Evolutionary conservation across 2,888 invertebrate species (phyloP), one percentile per base, ranked within the genome.

Genomic region (Nemurella pictetii): DNA sequence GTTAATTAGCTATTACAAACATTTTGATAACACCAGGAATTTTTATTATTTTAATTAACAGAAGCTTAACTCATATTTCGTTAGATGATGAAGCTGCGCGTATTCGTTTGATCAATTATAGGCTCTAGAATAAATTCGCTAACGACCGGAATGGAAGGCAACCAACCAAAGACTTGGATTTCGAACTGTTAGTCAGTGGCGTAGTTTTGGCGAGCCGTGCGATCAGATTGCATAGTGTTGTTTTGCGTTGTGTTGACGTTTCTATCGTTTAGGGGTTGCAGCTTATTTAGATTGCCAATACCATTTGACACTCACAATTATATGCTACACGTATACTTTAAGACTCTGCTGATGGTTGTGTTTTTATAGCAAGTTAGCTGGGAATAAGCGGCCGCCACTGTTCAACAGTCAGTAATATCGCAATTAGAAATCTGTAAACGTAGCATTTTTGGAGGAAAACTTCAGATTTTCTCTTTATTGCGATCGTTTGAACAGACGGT

Each of bases 1-100:
- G 78, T 78, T 78, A 78, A 78, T 78, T 78, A 78, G 26, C 78
- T 78, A 29, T 78, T 7, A 29, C 78, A 29, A 75, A 75, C 78
- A 78, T 29, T 28, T 12, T 78, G 30, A 78, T 78, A 78, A 78
- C 55, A 55, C 55, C 55, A 55, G 15, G 12, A 3, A 55, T 55
- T 55, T 12, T 55, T 55, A 55, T 55, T 55, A 55, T 55, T 55
- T 55, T 55, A 55, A 55, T 55, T 55, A 55, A 55, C 3, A 55
- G 55, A 55, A 55, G 55, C 55, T 55, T 55, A 55, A 12, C 55
- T 55, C 55, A 12, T 55, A 55, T 20, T 55, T 55, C 12, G 55
- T 55, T 55, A 20, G 9, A 32, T 55, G 55, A 20, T 20, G 20
- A 55, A 55, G 55, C 55, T 55, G 55, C 55, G 1, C 55, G 20